These are phyloP conservation scores for Aviceda subcristata DNA, from an alignment of 2,113 vertebrate genomes.

Conservation along the genomic window DNA sequence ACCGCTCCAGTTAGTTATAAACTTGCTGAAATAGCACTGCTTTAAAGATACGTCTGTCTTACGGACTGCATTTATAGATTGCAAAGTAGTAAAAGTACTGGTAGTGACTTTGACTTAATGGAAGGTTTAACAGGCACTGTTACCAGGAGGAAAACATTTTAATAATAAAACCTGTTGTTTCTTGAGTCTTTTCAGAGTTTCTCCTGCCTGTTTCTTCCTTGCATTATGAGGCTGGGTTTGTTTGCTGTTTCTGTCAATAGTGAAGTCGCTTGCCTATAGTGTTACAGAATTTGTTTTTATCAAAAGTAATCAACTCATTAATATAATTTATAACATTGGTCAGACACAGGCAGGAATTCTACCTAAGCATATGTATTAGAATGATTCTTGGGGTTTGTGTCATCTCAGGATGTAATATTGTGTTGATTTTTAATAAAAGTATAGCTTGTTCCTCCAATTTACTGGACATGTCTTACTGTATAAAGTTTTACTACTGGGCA, in stretches of 20 bases:
- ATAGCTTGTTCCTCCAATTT: neutral
- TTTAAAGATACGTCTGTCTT: rapidly evolving
- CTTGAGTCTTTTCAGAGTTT: neutral
- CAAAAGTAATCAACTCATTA: neutral
- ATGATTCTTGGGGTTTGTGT: neutral
- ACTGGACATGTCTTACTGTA: neutral
- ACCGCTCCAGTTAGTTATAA: neutral
- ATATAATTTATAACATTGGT: neutral
- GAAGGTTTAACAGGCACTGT: neutral
- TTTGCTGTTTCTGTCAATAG: neutral
- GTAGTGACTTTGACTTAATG: too few species aligned
- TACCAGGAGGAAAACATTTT: neutral
- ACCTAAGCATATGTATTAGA: neutral
- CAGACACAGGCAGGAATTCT: conserved; percentile 14
- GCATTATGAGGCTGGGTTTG: neutral
- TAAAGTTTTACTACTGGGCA: neutral
- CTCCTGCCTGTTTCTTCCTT: neutral
- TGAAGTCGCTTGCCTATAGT: neutral
- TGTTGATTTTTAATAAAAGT: neutral
- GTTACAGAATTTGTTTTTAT: neutral
- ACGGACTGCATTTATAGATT: rapidly evolving
- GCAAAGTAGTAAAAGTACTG: rapidly evolving
- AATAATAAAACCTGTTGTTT: neutral
- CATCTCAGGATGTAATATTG: neutral
- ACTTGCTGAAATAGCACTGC: neutral